Evolutionary conservation across 1,140 invertebrate species (phyloP).

Genomic region (Drosophila micromelanica): DNA sequence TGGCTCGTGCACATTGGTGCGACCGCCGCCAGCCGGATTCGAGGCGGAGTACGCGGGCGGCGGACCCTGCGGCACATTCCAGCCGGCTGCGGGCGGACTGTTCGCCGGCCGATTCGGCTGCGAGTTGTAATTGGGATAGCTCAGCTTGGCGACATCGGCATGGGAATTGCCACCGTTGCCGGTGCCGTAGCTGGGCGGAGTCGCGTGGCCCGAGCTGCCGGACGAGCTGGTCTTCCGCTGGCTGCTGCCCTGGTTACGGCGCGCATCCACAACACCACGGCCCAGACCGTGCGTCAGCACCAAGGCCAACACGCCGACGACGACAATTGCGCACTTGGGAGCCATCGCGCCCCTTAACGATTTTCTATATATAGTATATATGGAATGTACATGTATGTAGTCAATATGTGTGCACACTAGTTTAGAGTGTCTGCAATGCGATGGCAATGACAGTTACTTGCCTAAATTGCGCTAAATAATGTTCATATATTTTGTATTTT

Average conservation of each 20-base stretch:
- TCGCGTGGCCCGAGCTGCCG: slow-evolving; percentile 79
- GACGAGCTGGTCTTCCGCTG: slow-evolving; percentile 70
- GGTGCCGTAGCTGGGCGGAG: slow-evolving; percentile 64
- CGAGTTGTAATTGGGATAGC: slow-evolving; percentile 78
- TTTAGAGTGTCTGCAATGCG: background rate
- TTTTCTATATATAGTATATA: slow-evolving; percentile 28
- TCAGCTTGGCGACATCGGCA: slow-evolving; percentile 73
- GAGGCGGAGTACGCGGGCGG: slow-evolving; percentile 75
- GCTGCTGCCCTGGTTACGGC: slow-evolving; percentile 63
- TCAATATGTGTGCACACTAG: background rate
- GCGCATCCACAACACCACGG: slow-evolving; percentile 60
- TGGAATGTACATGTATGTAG: no score
- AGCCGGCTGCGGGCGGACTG: slow-evolving; percentile 50
- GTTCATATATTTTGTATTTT: slow-evolving; percentile 5
- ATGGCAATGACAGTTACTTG: slow-evolving; percentile 29
- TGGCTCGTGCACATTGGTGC: slow-evolving; percentile 69
- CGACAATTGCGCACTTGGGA: slow-evolving; percentile 50
- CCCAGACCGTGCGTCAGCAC: slow-evolving; percentile 53
- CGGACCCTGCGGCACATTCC: slow-evolving; percentile 79
- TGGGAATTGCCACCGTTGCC: slow-evolving; percentile 66
- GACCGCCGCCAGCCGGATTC: slow-evolving; percentile 63
- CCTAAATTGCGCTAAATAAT: slow-evolving; percentile 23
- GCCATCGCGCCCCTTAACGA: slow-evolving; percentile 44
- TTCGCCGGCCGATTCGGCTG: slow-evolving; percentile 72
- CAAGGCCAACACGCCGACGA: slow-evolving; percentile 44